A percentile compares a stretch with the other conserved stretches of the same genome.
Evolutionary conservation across 2,797 vertebrate genomes (phyloP).

Genomic region (Oreochromis mossambicus): DNA sequence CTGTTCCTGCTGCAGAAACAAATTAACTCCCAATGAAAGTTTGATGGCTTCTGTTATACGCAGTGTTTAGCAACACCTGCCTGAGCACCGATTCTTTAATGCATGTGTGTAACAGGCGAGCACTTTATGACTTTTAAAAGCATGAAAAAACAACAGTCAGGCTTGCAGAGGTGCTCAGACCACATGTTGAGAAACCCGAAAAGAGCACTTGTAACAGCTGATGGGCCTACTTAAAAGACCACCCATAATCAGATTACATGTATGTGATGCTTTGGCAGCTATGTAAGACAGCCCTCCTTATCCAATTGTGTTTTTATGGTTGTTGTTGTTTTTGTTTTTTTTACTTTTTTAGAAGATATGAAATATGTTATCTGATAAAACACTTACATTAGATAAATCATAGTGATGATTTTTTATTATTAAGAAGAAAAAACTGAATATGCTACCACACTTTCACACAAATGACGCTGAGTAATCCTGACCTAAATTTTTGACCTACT

Average conservation of each 20-base stretch:
- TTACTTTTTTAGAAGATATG: not conserved
- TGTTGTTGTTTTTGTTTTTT: not conserved
- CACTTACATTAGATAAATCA: not conserved
- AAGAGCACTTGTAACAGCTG: constrained; percentile 49
- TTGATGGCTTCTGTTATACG: not conserved
- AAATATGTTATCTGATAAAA: not conserved
- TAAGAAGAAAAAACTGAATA: not conserved
- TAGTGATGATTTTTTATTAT: not conserved
- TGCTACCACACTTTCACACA: not conserved
- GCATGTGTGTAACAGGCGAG: constrained; percentile 12
- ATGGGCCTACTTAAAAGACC: constrained; percentile 70
- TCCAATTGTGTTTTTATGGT: not conserved
- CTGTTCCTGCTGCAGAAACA: not conserved
- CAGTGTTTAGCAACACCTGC: constrained; percentile 24
- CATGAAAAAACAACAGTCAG: constrained; percentile 24
- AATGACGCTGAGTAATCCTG: not conserved
- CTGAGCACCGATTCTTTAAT: not conserved
- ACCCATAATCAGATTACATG: constrained; percentile 55
- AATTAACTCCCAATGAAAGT: constrained; percentile 13
- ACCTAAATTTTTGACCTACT: not conserved
- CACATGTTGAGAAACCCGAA: constrained; percentile 62
- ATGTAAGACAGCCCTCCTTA: not conserved
- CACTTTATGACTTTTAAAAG: constrained; percentile 52
- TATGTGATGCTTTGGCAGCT: not conserved
- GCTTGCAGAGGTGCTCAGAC: constrained; percentile 49